Conservation (phyloP, 2,888 invertebrate genomes). For the Protonemura montana region DNA sequence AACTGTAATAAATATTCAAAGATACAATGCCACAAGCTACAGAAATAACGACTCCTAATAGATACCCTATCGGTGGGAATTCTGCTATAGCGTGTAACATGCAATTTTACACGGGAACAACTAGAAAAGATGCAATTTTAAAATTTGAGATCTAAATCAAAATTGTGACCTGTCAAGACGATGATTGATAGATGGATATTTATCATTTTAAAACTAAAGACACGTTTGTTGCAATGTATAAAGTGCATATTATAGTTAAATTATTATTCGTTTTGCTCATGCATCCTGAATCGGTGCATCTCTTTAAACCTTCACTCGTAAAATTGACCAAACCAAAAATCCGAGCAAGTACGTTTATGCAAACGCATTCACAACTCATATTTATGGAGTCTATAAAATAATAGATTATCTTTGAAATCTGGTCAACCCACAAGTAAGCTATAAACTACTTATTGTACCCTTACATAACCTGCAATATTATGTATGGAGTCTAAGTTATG, state of each 20-base stretch:
- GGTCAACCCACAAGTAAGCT: background rate
- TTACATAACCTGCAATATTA: background rate
- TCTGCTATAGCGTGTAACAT: background rate
- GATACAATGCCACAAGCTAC: background rate
- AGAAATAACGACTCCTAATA: background rate
- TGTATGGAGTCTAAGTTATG: background rate
- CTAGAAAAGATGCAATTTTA: background rate
- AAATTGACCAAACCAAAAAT: background rate
- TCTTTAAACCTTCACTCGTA: too few relatives aligned
- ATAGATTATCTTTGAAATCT: slow-evolving; percentile 3
- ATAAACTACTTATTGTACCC: background rate
- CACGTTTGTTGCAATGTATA: too few relatives aligned
- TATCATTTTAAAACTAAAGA: background rate
- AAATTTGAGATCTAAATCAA: background rate
- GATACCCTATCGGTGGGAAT: background rate
- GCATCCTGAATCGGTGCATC: too few relatives aligned
- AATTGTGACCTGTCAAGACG: background rate
- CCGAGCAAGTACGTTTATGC: too few relatives aligned
- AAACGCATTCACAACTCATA: background rate
- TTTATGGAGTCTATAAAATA: background rate
- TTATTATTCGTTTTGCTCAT: too few relatives aligned
- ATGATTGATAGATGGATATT: background rate
- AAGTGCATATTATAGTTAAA: too few relatives aligned
- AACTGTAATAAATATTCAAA: background rate
- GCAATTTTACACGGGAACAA: background rate